phyloP scores from a whole-genome alignment of 2,888 invertebrate genomes.

The Bombylius major region DNA sequence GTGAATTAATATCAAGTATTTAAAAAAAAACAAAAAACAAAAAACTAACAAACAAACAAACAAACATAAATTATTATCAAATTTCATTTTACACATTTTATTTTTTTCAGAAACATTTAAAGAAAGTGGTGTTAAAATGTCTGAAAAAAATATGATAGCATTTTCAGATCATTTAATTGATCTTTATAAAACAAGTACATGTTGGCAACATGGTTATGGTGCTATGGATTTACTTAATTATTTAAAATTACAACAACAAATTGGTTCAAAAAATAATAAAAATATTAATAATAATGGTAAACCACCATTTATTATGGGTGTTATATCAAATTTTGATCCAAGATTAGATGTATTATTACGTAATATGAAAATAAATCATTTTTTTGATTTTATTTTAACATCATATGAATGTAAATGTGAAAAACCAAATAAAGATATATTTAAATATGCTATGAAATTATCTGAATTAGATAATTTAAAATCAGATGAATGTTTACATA shows the following conservation, averaged over 20 bases:
- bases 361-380: constrained; percentile 50
- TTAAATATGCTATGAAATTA: constrained; percentile 45
- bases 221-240: constrained; percentile 49
- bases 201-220: constrained; percentile 62
- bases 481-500: constrained; percentile 59
- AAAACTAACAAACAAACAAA: too few relatives aligned
- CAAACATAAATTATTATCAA: background rate
- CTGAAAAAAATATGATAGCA: constrained; percentile 34
- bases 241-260: constrained; percentile 33
- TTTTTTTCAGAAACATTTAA: constrained; percentile 25
- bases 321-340: constrained; percentile 84
- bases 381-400: constrained; percentile 68
- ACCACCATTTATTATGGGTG: constrained; percentile 43
- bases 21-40: background rate
- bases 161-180: constrained; percentile 51
- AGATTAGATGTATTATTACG: constrained; percentile 55
- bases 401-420: constrained; percentile 61
- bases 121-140: constrained; percentile 28
- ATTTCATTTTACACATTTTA: background rate
- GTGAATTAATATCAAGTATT: constrained; percentile 32
- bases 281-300: constrained; percentile 12
- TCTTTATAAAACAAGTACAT: constrained; percentile 54
- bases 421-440: constrained; percentile 67
- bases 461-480: constrained; percentile 36
- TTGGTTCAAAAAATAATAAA: constrained; percentile 16